Evolutionary conservation across 2,113 vertebrate species (phyloP), one percentile per base, ranked within the genome.

Genomic region (Thalassarche chlororhynchos): DNA sequence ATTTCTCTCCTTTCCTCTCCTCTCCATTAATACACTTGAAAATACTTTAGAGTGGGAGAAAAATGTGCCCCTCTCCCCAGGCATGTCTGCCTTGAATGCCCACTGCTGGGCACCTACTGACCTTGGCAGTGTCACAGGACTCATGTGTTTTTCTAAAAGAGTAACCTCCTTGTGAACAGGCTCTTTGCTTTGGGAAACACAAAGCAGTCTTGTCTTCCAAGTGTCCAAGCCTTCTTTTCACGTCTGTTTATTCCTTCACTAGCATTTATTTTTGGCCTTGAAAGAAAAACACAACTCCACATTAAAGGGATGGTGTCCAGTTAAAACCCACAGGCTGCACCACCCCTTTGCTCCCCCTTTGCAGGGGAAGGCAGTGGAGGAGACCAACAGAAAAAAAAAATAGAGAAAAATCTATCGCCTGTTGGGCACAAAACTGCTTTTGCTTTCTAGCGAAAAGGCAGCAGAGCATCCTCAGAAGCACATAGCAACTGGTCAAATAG

Each of bases 121-220:
- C 93, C 94, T 74, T 88, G 89, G 71, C 95, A 88, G 81, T 19
- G 51, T 90, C 93, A 92, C 90, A 94, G 92, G 89, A 89, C 87
- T 75, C 15, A 19, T 38, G 28, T 94, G 93, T 87, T 95, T 90
- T 90, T 72, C 79, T 87, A 71, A 74, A 91, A 92, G 92, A 96
- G 92, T 75, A 93, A 86, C 68, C 80, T 93, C 89, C 84, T 84
- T 85, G 58, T 97, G 90, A 97, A 89, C 92, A 93, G 88, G 75
- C 93, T 77, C 78, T 81, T 65, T 91, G 93, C 95, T 95, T 74
- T 80, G 71, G 88, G 94, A 74, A 90, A 60, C 91, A 97, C 95
- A 97, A 97, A 96, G 96, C 95, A 65, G 90, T 64, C 93, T 96
- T 97, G 97, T 98, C 90, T 91, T 57, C 97, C 93, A 94, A 89